Base-by-base conservation (phyloP, 2,888 invertebrate species). In the Habrosyne pyritoides region DNA sequence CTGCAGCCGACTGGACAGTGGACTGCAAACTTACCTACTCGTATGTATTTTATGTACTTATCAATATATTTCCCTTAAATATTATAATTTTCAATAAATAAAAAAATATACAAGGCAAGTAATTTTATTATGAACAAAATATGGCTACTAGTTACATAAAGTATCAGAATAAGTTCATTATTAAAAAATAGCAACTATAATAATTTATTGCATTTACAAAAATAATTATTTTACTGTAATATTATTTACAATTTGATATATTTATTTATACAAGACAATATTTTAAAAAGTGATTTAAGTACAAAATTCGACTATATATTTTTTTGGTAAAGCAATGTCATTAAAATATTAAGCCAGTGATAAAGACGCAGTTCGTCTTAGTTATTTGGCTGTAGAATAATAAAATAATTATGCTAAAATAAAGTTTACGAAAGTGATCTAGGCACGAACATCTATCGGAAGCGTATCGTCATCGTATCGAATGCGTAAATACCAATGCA, bases 171-270 rank as follows among this genome's bases (percentile, higher is more conserved):
- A 74, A 56, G 63, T 66, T 63, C 57, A 62, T 65, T 50, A 62
- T 60, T 64, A 62, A 71, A 70, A 76, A 80, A 75, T 79, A 73
- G 65, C 69, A 74, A 75, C 68, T n/a, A 62, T 30, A 54, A 47
- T 47, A 24, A 22, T 6, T 65, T 60, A 68, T 67, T 65, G 66
- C 67, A 70, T 64, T 71, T 77, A 80, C 66, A 82, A 83, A 84
- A 82, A 84, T 81, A n/a, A n/a, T n/a, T n/a, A 80, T 70, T 61
- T 48, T 59, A 54, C 36, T 55, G 21, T 55, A 33, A 53, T 61
- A 57, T 59, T 63, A 68, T 67, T 52, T 73, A 73, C 71, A 75
- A 52, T 33, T 14, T 47, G 7, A 22, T 47, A 10, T 1, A 12
- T 47, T 22, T 10, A 21, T 24, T n/a, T 10, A 47, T 21, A 47